Evolutionary conservation across 2,113 vertebrate species (phyloP), one percentile per base, ranked within the genome.

Genomic region (Balaenoptera acutorostrata): DNA sequence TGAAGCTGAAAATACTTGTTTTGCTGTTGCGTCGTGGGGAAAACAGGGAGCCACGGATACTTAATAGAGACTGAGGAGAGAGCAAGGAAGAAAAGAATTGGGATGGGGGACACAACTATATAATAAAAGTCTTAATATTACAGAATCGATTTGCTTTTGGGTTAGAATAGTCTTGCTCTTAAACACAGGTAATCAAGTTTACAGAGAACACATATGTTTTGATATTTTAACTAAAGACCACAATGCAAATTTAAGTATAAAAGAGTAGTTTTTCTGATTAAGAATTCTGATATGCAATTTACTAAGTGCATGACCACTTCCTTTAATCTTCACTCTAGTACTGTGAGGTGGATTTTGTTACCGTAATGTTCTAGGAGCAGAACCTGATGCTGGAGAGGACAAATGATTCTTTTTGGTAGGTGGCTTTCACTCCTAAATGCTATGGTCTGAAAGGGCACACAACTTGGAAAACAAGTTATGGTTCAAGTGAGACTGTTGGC

Each of bases 1-100:
- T 99, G 98, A 99, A 99, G 97, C 99, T 99, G 99, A 99, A 99
- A 98, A 99, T 95, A 98, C 99, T 99, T 94, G 99, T 98, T 98
- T 98, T 99, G 98, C 99, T 99, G 97, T 99, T 99, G 96, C 99
- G 99, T 82, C 99, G 99, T 89, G 99, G 99, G 61, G 99, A 99
- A 98, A 99, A 99, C 95, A 99, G 98, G 92, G 99, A 99, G 69
- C 99, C 99, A 52, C 99, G 99, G 97, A 99, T 99, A 98, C 99
- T 99, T 91, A 99, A 98, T 98, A 99, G 99, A 93, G 99, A 99
- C 99, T 99, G 98, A 87, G 98, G 93, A 97, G 41, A 97, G 72
- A 97, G 82, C 41, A 93, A 71, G 94, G 86, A 93, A 87, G 80
- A 90, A 87, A 96, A 44, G 88, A 78, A 90, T 41, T 4, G 93